Evolutionary conservation across 2,113 vertebrate species (phyloP).

Genomic region (Pluvianellus socialis): DNA sequence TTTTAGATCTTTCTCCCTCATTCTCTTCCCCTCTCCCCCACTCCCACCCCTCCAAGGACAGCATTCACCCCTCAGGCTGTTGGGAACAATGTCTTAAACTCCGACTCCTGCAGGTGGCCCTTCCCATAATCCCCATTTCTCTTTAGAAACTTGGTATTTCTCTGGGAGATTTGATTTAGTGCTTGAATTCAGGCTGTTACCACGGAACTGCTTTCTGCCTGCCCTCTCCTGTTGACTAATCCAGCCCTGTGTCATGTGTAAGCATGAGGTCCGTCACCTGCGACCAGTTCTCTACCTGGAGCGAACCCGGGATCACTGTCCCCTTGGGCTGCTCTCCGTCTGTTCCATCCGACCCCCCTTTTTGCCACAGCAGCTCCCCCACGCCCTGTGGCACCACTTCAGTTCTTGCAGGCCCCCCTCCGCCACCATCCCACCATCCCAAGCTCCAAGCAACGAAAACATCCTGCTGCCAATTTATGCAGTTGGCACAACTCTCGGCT

Average conservation of each 20-base stretch:
- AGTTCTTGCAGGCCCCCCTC: not conserved
- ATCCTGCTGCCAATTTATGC: not conserved
- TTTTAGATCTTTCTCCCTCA: not conserved
- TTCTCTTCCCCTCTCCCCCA: no score
- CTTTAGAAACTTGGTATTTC: not conserved
- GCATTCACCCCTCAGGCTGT: not conserved
- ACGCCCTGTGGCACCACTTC: not conserved
- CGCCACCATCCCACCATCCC: not conserved
- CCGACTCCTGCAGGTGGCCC: not conserved
- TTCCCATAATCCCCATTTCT: not conserved
- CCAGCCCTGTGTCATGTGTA: not conserved
- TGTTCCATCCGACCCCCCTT: no score
- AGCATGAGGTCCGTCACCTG: not conserved
- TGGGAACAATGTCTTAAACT: not conserved
- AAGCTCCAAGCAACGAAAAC: not conserved
- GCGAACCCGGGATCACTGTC: rapidly evolving
- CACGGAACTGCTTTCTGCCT: not conserved
- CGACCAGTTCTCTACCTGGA: rapidly evolving
- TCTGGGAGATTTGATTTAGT: not conserved
- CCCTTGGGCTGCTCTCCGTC: rapidly evolving
- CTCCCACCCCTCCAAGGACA: rapidly evolving
- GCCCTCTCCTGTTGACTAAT: not conserved
- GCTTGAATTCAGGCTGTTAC: not conserved
- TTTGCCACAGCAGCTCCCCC: not conserved
- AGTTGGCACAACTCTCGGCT: not conserved